These are phyloP conservation scores for Psittacula echo DNA, from an alignment of 2,797 vertebrate genomes.

Conservation along the genomic window DNA sequence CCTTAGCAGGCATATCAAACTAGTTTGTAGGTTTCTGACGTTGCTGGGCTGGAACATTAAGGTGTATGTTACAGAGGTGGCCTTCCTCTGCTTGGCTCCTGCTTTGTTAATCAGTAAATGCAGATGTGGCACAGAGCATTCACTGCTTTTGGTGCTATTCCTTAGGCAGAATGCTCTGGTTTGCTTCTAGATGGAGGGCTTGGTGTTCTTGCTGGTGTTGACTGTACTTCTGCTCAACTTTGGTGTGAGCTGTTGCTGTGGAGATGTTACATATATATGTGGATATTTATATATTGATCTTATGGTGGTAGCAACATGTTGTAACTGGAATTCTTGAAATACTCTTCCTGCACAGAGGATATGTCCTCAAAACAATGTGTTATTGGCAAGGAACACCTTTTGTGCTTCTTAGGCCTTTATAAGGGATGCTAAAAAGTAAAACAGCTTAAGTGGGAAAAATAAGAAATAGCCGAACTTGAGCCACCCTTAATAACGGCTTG, in stretches of 20 bases:
- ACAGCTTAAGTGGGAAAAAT: background rate
- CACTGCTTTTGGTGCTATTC: background rate
- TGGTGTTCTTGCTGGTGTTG: background rate
- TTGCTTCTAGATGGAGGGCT: background rate
- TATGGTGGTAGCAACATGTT: background rate
- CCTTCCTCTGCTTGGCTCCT: background rate
- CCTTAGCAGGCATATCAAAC: background rate
- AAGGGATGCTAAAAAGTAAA: background rate
- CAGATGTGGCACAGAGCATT: background rate
- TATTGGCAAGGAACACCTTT: background rate
- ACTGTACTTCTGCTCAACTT: background rate
- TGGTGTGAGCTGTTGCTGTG: background rate
- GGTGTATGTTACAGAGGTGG: background rate
- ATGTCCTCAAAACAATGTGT: background rate
- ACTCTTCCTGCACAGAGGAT: background rate
- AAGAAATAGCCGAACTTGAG: background rate
- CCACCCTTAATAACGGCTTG: background rate
- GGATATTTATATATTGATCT: background rate
- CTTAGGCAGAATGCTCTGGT: background rate
- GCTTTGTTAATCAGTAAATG: background rate
- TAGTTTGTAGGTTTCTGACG: background rate
- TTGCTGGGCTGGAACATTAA: background rate
- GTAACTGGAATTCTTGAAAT: background rate
- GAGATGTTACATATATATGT: background rate
- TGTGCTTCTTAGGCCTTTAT: background rate